These are phyloP conservation scores for Phalacrocorax pelagicus DNA, from an alignment of 2,113 vertebrate species.

Conservation along the genomic window DNA sequence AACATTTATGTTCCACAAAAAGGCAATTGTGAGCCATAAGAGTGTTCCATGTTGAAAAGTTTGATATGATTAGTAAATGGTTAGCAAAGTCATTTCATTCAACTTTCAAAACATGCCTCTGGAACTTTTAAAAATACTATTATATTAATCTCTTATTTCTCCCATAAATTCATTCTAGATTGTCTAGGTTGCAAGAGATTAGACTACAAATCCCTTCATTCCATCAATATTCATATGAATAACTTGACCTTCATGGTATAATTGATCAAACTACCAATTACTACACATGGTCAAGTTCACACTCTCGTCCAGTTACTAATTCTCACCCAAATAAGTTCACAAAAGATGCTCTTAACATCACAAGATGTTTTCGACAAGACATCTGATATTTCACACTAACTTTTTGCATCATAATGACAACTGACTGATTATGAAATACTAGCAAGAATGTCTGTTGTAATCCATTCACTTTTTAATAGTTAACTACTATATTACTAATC, in stretches of 20 bases:
- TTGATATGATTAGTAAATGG: not conserved
- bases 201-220: not conserved
- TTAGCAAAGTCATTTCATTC: not conserved
- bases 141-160: not conserved
- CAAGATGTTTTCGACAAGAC: not conserved
- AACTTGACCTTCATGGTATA: not conserved
- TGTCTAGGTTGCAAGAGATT: not conserved
- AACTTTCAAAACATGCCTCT: not conserved
- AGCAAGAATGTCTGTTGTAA: not conserved
- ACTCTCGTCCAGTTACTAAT: not conserved
- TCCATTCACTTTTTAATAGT: not conserved
- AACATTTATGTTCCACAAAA: not conserved
- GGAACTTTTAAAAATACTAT: not conserved
- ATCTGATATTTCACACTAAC: not conserved
- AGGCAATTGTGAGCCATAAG: not conserved
- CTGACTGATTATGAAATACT: not conserved
- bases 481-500: not conserved
- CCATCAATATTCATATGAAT: not conserved
- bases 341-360: not conserved
- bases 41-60: not conserved
- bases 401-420: not conserved
- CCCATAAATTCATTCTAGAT: not conserved
- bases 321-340: not conserved
- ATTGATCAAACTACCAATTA: not conserved
- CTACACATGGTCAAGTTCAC: not conserved